phyloP scores from a whole-genome alignment of 2,113 vertebrate genomes.

The Oxyruncus cristatus region DNA sequence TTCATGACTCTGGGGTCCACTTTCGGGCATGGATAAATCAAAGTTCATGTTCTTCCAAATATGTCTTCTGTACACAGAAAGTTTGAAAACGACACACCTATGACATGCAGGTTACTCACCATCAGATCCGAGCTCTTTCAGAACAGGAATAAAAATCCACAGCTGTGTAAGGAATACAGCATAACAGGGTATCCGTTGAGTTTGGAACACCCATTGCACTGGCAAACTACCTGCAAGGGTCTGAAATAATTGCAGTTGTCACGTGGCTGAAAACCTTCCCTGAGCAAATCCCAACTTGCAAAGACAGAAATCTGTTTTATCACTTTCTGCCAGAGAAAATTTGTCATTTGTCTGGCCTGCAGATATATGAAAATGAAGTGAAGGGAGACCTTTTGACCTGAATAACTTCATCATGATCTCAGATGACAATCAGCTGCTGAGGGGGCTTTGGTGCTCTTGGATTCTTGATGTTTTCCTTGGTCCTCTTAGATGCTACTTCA shows the following conservation, averaged over 20 bases:
- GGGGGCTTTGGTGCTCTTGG: neutral
- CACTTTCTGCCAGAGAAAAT: neutral
- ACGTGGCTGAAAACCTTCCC: neutral
- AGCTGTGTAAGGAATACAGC: neutral
- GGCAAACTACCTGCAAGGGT: neutral
- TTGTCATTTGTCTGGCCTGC: neutral
- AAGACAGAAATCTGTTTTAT: neutral
- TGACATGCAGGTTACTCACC: neutral
- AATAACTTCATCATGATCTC: neutral
- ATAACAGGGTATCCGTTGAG: neutral
- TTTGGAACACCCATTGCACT: neutral
- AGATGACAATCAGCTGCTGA: neutral
- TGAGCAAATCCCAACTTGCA: neutral
- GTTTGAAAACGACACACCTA: neutral
- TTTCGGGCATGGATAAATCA: neutral
- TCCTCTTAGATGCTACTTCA: neutral
- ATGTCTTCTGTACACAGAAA: neutral
- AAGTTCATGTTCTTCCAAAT: neutral
- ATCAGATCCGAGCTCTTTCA: neutral
- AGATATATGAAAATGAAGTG: neutral
- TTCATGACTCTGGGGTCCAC: neutral
- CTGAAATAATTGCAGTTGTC: neutral
- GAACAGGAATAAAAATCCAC: neutral
- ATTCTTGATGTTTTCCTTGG: neutral
- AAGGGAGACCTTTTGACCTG: neutral